Evolutionary conservation across 2,797 vertebrate genomes (phyloP).

Genomic region (Phoebastria nigripes): DNA sequence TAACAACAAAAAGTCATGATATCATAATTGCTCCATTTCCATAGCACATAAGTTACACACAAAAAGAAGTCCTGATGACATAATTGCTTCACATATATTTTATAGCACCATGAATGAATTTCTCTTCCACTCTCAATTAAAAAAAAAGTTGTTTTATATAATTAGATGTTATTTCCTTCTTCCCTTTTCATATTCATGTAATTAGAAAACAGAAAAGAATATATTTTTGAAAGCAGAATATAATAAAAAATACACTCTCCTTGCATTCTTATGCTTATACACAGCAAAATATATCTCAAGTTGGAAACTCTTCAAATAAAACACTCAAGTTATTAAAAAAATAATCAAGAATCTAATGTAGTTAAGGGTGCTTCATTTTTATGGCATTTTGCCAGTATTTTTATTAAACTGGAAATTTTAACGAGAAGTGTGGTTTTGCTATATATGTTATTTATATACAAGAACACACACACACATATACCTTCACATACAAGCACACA

Average conservation of each 20-base stretch:
- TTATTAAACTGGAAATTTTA: not conserved
- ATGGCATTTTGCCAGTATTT: not conserved
- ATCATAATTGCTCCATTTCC: conserved; percentile 45
- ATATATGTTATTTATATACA: not conserved
- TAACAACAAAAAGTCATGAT: conserved; percentile 44
- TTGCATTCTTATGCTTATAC: not conserved
- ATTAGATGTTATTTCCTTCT: conserved; percentile 41
- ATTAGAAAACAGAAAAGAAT: conserved; percentile 11
- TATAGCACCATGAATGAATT: not conserved
- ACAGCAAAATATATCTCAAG: not conserved
- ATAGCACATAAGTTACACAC: not conserved
- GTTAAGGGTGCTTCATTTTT: not conserved
- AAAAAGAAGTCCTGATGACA: conserved; percentile 43
- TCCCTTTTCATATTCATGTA: not conserved
- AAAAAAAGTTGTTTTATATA: conserved; percentile 9
- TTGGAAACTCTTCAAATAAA: not conserved
- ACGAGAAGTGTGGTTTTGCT: not conserved
- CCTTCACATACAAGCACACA: not conserved
- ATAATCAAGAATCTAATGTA: not conserved
- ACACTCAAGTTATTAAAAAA: not conserved
- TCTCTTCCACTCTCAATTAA: conserved; percentile 13
- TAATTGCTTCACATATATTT: conserved; percentile 39
- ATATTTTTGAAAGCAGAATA: not conserved
- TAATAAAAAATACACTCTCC: not conserved
- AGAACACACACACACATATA: not conserved